Evolutionary conservation across 2,113 vertebrate species (phyloP).

Genomic region (Zosterops japonicus): DNA sequence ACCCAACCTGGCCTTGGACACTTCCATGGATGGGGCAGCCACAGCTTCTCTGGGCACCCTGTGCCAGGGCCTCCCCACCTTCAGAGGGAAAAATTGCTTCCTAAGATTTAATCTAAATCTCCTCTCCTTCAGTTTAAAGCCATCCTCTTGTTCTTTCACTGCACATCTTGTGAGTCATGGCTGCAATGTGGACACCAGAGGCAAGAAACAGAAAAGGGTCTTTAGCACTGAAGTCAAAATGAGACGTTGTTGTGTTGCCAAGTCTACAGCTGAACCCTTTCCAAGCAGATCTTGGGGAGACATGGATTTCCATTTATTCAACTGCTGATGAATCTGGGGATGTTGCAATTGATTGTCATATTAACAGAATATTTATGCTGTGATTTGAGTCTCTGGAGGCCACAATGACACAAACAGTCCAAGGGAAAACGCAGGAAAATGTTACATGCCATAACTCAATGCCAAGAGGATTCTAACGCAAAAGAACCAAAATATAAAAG

Average conservation of each 20-base stretch:
- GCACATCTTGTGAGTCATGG: accelerated
- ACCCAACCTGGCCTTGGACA: neutral
- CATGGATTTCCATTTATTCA: neutral
- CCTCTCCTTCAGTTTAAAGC: neutral
- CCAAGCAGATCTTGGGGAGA: neutral
- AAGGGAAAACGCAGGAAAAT: neutral
- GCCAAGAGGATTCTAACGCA: neutral
- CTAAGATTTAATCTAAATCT: neutral
- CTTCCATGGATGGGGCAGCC: neutral
- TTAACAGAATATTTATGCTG: neutral
- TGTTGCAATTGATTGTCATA: neutral
- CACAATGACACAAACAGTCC: neutral
- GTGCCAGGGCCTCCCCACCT: neutral
- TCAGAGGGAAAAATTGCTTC: neutral
- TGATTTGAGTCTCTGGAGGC: neutral
- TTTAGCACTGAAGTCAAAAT: neutral
- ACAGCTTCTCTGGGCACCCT: neutral
- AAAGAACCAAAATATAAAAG: neutral
- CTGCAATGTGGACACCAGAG: accelerated
- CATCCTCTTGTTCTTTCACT: neutral
- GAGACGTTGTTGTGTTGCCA: neutral
- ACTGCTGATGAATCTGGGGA: neutral
- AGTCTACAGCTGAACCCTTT: neutral
- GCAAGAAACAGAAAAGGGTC: neutral
- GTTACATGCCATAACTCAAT: neutral